phyloP scores from a whole-genome alignment of 1,140 invertebrate genomes.

The Meloidogyne floridensis region DNA sequence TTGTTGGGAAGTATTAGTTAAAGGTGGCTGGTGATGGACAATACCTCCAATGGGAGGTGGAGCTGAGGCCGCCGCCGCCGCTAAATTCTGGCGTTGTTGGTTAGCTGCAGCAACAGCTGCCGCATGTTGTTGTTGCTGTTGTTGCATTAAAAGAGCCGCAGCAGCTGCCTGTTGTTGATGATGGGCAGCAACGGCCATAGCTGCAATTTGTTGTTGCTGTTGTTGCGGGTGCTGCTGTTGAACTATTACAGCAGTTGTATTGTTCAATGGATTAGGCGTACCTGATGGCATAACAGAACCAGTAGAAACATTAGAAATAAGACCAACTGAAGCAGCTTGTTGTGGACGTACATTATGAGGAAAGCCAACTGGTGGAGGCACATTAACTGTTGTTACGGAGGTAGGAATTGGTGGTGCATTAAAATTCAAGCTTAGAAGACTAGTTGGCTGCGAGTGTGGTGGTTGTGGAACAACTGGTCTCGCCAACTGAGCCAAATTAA shows the following conservation, averaged over 20 bases:
- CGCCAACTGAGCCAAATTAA: constrained; percentile 67
- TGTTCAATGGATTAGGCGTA: neutral
- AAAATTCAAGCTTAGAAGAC: constrained; percentile 40
- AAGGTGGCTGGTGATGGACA: constrained; percentile 26
- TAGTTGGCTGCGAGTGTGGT: constrained; percentile 28
- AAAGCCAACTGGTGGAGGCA: neutral
- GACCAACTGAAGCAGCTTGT: neutral
- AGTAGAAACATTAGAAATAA: neutral
- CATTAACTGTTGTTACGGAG: neutral
- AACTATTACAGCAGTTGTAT: neutral
- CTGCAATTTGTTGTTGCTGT: constrained; percentile 20
- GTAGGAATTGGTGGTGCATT: constrained; percentile 18
- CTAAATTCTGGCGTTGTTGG: constrained; percentile 17
- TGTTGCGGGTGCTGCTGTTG: neutral
- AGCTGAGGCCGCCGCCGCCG: neutral
- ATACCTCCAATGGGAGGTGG: constrained; percentile 21
- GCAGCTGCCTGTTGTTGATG: constrained; percentile 17
- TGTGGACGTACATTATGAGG: neutral
- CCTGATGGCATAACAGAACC: neutral
- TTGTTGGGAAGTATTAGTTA: constrained; percentile 12
- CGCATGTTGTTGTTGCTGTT: constrained; percentile 24
- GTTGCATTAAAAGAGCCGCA: constrained; percentile 14
- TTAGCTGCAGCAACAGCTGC: constrained; percentile 17
- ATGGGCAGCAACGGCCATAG: constrained; percentile 13
- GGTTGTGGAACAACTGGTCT: constrained; percentile 27